phyloP scores from a whole-genome alignment of 2,888 invertebrate genomes.

The Cantharis nigra region DNA sequence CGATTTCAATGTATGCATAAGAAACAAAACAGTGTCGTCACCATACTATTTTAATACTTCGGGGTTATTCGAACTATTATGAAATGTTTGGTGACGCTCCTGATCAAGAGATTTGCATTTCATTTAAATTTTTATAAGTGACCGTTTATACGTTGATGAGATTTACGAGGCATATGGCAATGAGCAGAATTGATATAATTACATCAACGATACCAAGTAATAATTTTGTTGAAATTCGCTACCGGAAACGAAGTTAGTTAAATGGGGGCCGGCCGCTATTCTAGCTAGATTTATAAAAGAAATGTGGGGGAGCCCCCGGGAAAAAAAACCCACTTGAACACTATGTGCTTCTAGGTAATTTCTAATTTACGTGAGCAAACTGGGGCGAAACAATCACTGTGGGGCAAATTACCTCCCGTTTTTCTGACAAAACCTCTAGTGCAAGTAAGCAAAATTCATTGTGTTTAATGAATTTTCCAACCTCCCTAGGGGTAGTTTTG shows the following conservation, averaged over 20 bases:
- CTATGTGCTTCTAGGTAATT: too few species aligned
- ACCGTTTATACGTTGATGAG: not conserved
- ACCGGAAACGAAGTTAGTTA: not conserved
- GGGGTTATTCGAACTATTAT: not conserved
- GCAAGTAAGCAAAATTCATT: too few species aligned
- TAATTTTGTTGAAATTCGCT: not conserved
- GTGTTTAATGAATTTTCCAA: too few species aligned
- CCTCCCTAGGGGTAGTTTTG: too few species aligned
- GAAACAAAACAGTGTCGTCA: not conserved
- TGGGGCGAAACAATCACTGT: too few species aligned
- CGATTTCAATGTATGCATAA: not conserved
- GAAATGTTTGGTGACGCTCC: not conserved
- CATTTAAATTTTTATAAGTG: not conserved
- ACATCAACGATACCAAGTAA: not conserved
- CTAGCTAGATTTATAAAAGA: not conserved
- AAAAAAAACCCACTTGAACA: not conserved
- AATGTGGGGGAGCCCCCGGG: not conserved
- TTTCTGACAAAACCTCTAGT: too few species aligned
- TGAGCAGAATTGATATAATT: conserved; percentile 1
- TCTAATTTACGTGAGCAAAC: too few species aligned
- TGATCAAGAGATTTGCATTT: not conserved
- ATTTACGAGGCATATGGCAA: conserved; percentile 8
- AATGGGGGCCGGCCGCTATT: not conserved
- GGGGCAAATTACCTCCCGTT: too few species aligned
- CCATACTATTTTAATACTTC: not conserved